Conservation (phyloP, 2,888 invertebrate species). For the Pardosa pseudoannulata region DNA sequence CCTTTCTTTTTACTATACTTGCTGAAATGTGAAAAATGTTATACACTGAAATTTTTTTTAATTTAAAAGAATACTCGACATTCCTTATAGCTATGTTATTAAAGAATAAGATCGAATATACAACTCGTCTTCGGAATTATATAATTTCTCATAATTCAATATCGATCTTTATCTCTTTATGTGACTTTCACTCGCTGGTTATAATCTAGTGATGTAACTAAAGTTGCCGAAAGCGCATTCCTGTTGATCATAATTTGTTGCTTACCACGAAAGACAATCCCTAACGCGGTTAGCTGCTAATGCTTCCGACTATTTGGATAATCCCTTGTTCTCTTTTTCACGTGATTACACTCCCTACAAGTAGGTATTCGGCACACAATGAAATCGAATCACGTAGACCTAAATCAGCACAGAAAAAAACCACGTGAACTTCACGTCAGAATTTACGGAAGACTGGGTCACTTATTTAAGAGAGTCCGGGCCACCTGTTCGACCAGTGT, state of each 20-base stretch:
- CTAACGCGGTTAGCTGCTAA: background rate
- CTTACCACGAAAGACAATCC: background rate
- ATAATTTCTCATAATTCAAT: too few species aligned
- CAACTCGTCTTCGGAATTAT: too few species aligned
- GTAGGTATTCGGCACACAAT: slow-evolving; percentile 50
- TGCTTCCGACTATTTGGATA: slow-evolving; percentile 22
- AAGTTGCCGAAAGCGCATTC: background rate
- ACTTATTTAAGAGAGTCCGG: slow-evolving; percentile 60
- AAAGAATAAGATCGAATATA: too few species aligned
- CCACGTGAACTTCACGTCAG: slow-evolving; percentile 48
- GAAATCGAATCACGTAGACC: slow-evolving; percentile 42
- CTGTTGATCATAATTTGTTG: background rate
- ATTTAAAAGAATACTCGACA: too few species aligned
- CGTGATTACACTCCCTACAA: slow-evolving; percentile 16
- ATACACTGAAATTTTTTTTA: too few species aligned
- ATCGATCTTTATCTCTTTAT: too few species aligned
- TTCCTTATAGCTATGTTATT: too few species aligned
- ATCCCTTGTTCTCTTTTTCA: slow-evolving; percentile 25
- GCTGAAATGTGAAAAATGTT: too few species aligned
- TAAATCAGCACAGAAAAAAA: slow-evolving; percentile 5
- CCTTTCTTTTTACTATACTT: too few species aligned
- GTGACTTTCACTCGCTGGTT: too few species aligned
- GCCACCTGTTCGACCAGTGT: slow-evolving; percentile 48
- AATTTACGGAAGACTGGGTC: slow-evolving; percentile 66
- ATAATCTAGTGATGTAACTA: too few species aligned